Base-by-base conservation (phyloP, 2,888 invertebrate species). In the Limnephilus lunatus region DNA sequence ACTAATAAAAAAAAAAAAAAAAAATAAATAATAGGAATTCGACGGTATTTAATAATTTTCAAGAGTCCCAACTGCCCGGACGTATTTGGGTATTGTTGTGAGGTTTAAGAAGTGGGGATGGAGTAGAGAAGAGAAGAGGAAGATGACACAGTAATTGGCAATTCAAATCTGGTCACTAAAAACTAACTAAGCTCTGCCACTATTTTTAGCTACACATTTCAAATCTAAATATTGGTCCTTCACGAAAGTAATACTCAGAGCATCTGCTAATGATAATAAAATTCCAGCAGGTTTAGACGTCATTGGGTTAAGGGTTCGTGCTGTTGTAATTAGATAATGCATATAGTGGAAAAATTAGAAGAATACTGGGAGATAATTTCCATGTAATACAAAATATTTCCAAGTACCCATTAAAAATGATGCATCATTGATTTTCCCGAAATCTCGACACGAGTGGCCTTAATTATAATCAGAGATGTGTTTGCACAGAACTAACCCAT, bases 401-500 rank as follows among this genome's bases (percentile, higher is more conserved):
- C 30, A 82, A 32, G 31, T 32, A 82, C 32, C 32, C 32, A 82
- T 82, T 82, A 32, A 32, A 39, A 39, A 80, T 68, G 88, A 30
- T 31, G 31, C n/a, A 80, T 80, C 88, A 89, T 89, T 89, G 88
- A 89, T 89, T 89, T 89, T 44, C 80, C 39, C 9, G 44, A 39
- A 89, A 89, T 89, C 80, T 89, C 88, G 35, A 35, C 80, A 19
- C 35, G 12, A 89, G 35, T 32, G 68, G 44, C 80, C 19, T n/a
- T 44, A 53, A 48, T 31, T 87, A 81, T 32, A 81, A 80, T 32
- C 80, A 39, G 31, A 32, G 31, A 81, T 86, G 44, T 91, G 44
- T 87, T 80, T 81, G 44, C 35, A 91, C 31, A 35, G 86, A 87
- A 44, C 86, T 91, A 81, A 44, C 85, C 91, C 80, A 85, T 91